Base-by-base conservation (phyloP, 2,888 invertebrate species). In the Anoncus sp. region DNA sequence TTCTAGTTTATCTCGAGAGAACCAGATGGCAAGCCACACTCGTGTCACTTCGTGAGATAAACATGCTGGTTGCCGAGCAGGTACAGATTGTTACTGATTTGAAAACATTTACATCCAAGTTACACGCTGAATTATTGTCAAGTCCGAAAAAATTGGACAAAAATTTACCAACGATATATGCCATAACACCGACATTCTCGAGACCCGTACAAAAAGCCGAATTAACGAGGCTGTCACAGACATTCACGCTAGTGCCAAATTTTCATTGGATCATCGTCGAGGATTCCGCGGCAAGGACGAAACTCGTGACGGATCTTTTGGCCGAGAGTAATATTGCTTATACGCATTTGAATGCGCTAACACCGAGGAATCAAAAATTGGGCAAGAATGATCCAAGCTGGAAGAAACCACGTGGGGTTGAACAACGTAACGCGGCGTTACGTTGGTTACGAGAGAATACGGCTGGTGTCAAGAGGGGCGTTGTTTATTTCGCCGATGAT, bases 401-500 rank as follows among this genome's bases (percentile, higher is more conserved):
- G 96, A 94, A 93, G 51, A 94, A 96, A 86, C 96, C 98, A 0
- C 94, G 98, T 80, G 98, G 98, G 0, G 98, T 98, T 0, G 95
- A 96, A 82, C 98, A 99, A 91, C 93, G 98, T 75, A 99, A 99
- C 91, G 92, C 94, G 49, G 99, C 96, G 0, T 90, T 98, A 40
- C 92, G 94, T 63, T 98, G 98, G 98, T 92, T 98, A 0, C 92
- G 96, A 79, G 92, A 93, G 1, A 94, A 95, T 90, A 90, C 94
- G 38, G 90, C 92, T n/a, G 92, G 92, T 47, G 93, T 93, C 86
- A 93, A 93, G 83, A 90, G 93, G 86, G 95, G 97, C 14, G 94
- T 98, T 45, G 95, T 99, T 0, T 99, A 96, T 91, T 99, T 99
- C 91, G 98, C 98, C 93, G 99, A 99, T 88, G 99, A 99, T 90